These are phyloP conservation scores for Drosophila lacicola DNA, from an alignment of 2,888 invertebrate genomes.

Conservation along the genomic window DNA sequence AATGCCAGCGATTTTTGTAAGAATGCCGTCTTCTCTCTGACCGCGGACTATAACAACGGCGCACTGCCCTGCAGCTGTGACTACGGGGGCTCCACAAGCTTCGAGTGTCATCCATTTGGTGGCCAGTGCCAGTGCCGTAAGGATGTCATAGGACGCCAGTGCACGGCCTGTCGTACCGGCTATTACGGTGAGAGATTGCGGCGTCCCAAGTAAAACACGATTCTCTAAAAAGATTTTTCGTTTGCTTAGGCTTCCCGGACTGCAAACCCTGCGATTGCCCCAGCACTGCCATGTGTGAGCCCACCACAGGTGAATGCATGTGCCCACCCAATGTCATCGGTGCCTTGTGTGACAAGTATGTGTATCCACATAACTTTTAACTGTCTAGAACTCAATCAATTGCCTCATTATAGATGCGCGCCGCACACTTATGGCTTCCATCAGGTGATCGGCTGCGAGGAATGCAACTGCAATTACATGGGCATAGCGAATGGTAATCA, in stretches of 20 bases:
- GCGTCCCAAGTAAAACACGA: not conserved
- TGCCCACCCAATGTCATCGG: constrained; percentile 97
- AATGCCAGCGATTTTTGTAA: constrained; percentile 92
- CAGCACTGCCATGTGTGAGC: constrained; percentile 92
- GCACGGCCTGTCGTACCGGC: constrained; percentile 92
- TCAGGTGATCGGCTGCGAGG: constrained; percentile 97
- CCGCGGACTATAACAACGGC: constrained; percentile 97
- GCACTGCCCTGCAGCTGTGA: constrained; percentile 96
- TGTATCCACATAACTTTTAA: not conserved
- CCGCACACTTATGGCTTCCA: constrained; percentile 96
- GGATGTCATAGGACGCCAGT: constrained; percentile 96
- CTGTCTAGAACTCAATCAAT: not conserved
- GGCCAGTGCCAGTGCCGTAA: constrained; percentile 97
- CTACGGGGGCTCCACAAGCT: constrained; percentile 93
- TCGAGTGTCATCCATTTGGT: constrained; percentile 96
- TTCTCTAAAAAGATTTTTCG: not conserved
- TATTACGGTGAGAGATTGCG: constrained; percentile 87
- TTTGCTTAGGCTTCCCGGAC: constrained; percentile 91
- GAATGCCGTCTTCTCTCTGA: constrained; percentile 96
- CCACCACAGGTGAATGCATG: constrained; percentile 91
- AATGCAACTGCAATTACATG: constrained; percentile 94
- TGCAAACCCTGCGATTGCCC: constrained; percentile 96
- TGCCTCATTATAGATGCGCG: constrained; percentile 87
- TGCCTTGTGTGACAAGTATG: constrained; percentile 91
- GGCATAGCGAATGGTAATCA: constrained; percentile 92